Base-by-base conservation (phyloP, 2,797 vertebrate genomes). In the Nannoperca australis region DNA sequence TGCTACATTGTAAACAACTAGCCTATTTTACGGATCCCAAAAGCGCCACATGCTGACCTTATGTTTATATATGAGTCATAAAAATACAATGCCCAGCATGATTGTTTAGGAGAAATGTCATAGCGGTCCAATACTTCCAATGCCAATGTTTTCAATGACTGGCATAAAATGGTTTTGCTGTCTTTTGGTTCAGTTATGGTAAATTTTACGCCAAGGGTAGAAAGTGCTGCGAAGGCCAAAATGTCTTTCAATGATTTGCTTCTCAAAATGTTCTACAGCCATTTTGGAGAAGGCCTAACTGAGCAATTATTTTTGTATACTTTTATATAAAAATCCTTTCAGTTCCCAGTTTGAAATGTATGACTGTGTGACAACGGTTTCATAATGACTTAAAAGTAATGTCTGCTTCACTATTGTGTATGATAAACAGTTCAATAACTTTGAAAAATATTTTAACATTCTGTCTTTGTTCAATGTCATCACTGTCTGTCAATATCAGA, bases 61-160 rank as follows among this genome's bases (percentile, higher is more conserved):
- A 38, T 85, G 85, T 83, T 91, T 86, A 76, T 62, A 68, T 20
- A 70, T 64, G 70, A 85, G 44, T 86, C 78, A 76, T 53, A 67
- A 60, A 73, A 76, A 69, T 22, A 64, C 63, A 77, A 56, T 72
- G 32, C 60, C 50, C 54, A 42, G 56, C 42, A 59, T 34, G 51
- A 71, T 51, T 79, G 61, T 84, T 84, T 78, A 60, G 63, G n/a
- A 70, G 61, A 74, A 76, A 73, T 76, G 62, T 85, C 73, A 79
- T 1, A 59, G 47, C 22, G n/a, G 30, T 50, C 61, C 50, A 58
- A 67, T 69, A 15, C 12, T 34, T 32, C 51, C 68, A 44, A n/a
- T 24, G 50, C 22, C 56, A 76, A 44, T 55, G 68, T 65, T 84
- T 81, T 80, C 22, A 60, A 50, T 70, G 20, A 70, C 27, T 75